Evolutionary conservation across 2,888 invertebrate genomes (phyloP), one percentile per base, ranked within the genome.

Genomic region (Smittia sp.): DNA sequence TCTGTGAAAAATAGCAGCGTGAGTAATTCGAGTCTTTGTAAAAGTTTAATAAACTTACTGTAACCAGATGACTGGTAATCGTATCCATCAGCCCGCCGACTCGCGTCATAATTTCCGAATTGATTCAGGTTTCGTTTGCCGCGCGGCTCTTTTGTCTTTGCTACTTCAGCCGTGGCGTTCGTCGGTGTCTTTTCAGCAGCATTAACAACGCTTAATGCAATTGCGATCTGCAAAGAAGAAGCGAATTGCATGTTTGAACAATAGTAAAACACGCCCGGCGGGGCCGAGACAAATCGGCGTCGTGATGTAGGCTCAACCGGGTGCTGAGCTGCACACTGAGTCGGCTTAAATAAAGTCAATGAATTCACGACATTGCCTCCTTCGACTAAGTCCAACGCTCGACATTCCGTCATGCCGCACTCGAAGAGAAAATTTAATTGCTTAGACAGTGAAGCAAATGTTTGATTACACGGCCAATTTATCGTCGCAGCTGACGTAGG

Each of bases 41-140:
- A 32, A 9, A 32, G 32, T 32, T 32, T 27, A 27, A 22, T 22
- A 2, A 58, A 70, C 62, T 72, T 72, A 72, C 72, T 72, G 32
- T 72, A 72, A 38, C 72, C 72, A 20, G 58, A 52, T 38, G 72
- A 62, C 38, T 58, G 38, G 32, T 72, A 73, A 58, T 65, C 73
- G 65, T 68, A 66, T 22, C 39, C 67, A 74, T 13, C 69, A 25
- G 38, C n/a, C 20, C 73, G 24, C 24, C 73, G 62, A 46, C 62
- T 65, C 24, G 46, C 20, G 24, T 15, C 74, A 4, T 80, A 78
- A 73, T 80, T 80, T 22, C 79, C 80, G 25, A 82, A 79, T 69
- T 80, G 79, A 54, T 78, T 80, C 24, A 82, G 77, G 4, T 80
- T 82, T 27, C 82, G 78, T 74, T 82, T 82, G 74, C 79, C 82